Evolutionary conservation across 2,888 invertebrate genomes (phyloP), one percentile per base, ranked within the genome.

Genomic region (Trissoscelio sp.): DNA sequence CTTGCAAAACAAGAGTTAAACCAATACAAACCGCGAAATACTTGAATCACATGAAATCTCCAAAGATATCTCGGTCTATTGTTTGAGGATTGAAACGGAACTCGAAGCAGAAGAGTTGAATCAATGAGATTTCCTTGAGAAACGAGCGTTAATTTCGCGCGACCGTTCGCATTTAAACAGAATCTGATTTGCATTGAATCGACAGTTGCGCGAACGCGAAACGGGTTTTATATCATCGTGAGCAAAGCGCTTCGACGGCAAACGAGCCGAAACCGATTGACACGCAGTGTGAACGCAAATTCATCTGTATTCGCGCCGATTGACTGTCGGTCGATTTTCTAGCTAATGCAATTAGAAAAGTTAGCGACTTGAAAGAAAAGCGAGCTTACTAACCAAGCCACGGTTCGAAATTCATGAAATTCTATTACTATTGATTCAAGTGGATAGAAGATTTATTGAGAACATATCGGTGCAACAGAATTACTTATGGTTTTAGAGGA

Each of bases 161-260:
- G 42, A 53, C 44, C 46, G 55, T 53, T 58, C 67, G 60, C 73
- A 66, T 69, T 79, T 60, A 67, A 74, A 62, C 51, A 51, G 62
- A 39, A 53, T 66, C 74, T 48, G 62, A 79, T 74, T 69, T 67
- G 69, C 74, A 57, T 70, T 48, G 53, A 60, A 55, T 69, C 48
- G 9, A 37, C 16, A 20, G 39, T 62, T 31, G 46, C 14, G 12
- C 39, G 46, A 77, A 53, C 66, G 34, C 24, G 48, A 57, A 74
- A 57, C 24, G 22, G 66, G 58, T 72, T 57, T 78, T 72, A 46
- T 62, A 42, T 58, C 64, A 51, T 62, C 39, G 46, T 22, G 6
- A 24, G 64, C 34, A 46, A 44, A 57, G 44, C 28, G 18, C 24
- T 12, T 11, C 51, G 57, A 18, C 37, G 53, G 51, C 62, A 46